Conservation (phyloP, 2,113 vertebrate genomes). For the Chlorodrepanis virens region DNA sequence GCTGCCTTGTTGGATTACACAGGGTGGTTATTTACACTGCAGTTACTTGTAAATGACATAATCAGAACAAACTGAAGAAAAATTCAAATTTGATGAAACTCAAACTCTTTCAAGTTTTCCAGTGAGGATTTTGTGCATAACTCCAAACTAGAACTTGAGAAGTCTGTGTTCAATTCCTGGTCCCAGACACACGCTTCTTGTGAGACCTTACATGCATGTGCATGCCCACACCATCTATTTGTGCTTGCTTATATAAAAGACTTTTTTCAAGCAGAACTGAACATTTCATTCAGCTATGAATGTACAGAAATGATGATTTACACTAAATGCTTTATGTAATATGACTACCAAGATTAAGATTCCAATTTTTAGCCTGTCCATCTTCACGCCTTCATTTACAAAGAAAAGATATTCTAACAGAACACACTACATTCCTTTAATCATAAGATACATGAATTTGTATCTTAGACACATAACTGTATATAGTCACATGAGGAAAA, state of each 20-base stretch:
- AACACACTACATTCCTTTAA: background rate
- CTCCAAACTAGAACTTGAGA: background rate
- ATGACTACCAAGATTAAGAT: background rate
- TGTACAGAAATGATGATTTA: background rate
- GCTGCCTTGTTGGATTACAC: conserved; percentile 5
- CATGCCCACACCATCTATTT: background rate
- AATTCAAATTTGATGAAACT: background rate
- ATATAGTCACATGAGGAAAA: background rate
- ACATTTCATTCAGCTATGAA: background rate
- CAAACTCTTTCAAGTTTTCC: background rate
- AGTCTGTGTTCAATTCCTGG: background rate
- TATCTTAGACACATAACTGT: background rate
- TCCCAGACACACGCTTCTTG: background rate
- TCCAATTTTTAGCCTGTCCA: background rate
- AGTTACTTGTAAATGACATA: conserved; percentile 16
- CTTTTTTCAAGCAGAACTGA: background rate
- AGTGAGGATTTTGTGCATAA: background rate
- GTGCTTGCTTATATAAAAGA: background rate
- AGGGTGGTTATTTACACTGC: background rate
- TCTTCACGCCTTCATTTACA: background rate
- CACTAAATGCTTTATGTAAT: background rate
- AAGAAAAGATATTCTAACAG: background rate
- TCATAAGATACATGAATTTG: background rate
- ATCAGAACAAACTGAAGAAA: conserved; percentile 17
- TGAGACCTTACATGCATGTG: background rate